Evolutionary conservation across 2,113 vertebrate species (phyloP), one percentile per base, ranked within the genome.

Genomic region (Salvator merianae): DNA sequence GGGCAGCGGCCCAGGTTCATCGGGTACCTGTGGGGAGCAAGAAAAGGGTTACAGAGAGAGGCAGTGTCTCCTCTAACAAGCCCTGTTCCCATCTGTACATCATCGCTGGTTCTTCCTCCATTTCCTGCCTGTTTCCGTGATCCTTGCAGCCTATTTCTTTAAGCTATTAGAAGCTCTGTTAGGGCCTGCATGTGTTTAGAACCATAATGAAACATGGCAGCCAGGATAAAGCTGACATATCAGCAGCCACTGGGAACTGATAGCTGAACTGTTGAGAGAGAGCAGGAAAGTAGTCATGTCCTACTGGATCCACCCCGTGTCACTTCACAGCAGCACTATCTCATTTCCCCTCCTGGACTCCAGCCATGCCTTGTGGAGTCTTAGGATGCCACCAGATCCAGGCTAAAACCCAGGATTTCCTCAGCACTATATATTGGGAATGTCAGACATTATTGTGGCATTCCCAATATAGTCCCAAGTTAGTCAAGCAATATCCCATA

Each of bases 1-100:
- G 69, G 81, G 77, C 77, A 43, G 83, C 43, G 55, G 77, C 83
- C 83, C 83, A 43, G 77, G 77, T 47, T 85, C 77, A 73, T 38
- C 55, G 7, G 70, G 53, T 55, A 85, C 77, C 83, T 85, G 83
- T 13, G 24, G 69, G 63, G 4, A 22, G 53, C 50, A 84, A 84
- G 65, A 70, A 40, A 70, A 1, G 18, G 47, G 66, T 83, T 74
- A 78, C 24, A 32, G 24, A 43, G 5, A 63, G 53, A 50, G 47
- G 63, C 34, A 43, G 63, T 59, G 28, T 32, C 40, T 6, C 4
- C 72, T 43, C 70, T 72, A 40, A 5, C 9, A 3, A 14, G 34
- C 43, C 43, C 10, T 47, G 40, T 43, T 43, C 59, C 63, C 28
- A 62, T 32, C 12, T 18, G 14, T 47, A 62, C 22, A 38, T 4